Evolutionary conservation across 2,113 vertebrate species (phyloP).

Genomic region (Pelecanus crispus): DNA sequence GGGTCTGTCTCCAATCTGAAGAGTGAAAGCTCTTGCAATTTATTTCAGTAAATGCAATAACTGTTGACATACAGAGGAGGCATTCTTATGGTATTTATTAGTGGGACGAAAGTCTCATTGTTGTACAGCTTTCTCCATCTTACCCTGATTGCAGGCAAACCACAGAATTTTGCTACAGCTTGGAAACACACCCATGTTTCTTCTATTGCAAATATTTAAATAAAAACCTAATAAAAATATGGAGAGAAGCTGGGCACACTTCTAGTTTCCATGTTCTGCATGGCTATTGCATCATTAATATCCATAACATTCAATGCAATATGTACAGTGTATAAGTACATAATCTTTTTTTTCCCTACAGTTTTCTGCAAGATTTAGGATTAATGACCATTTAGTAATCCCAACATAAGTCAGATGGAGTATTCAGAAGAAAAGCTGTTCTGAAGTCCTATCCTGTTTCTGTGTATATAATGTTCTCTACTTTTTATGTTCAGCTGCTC

Average conservation of each 20-base stretch:
- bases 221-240: neutral
- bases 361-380: neutral
- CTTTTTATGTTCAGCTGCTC: neutral
- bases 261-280: neutral
- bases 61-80: neutral
- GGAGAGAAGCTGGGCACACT: neutral
- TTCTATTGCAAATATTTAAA: neutral
- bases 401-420: neutral
- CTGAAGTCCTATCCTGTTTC: neutral
- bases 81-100: neutral
- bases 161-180: neutral
- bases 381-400: neutral
- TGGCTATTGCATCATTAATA: neutral
- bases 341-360: neutral
- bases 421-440: neutral
- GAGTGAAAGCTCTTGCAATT: constrained; percentile 1
- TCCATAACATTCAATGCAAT: neutral
- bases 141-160: neutral
- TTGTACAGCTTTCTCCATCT: neutral
- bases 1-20: neutral
- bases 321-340: neutral
- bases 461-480: neutral
- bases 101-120: neutral
- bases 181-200: neutral
- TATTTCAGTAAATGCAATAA: constrained; percentile 8